A percentile compares a stretch with the other conserved stretches of the same genome.
Evolutionary conservation across 2,113 vertebrate genomes (phyloP).

Genomic region (Caranx ignobilis): DNA sequence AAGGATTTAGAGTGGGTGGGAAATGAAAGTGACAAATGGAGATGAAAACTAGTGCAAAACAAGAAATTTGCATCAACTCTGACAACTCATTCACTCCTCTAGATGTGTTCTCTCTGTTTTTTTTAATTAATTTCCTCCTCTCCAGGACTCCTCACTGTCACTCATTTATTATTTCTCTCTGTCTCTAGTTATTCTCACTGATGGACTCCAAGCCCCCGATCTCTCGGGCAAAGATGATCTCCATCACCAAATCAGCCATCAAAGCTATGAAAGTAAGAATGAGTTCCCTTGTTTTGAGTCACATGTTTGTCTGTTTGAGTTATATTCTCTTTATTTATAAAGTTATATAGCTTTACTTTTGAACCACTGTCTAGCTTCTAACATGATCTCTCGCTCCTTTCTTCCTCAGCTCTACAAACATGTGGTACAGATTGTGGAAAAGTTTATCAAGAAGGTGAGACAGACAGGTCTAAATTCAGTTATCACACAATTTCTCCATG

Average conservation of each 20-base stretch:
- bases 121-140: not conserved
- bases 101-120: not conserved
- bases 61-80: not conserved
- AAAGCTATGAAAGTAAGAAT: slow-evolving; percentile 98
- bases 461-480: not conserved
- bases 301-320: not conserved
- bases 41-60: not conserved
- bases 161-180: slow-evolving; percentile 2
- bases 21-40: not conserved
- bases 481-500: not conserved
- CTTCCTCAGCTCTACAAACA: slow-evolving; percentile 95
- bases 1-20: not conserved
- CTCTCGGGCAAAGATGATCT: slow-evolving; percentile 99
- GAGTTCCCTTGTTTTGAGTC: not conserved
- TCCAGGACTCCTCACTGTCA: not conserved
- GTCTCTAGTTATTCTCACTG: slow-evolving; percentile 92
- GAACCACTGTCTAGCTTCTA: not conserved
- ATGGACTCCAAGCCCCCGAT: slow-evolving; percentile 99
- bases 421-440: slow-evolving; percentile 99
- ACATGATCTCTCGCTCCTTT: slow-evolving; percentile 8
- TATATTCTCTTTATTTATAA: not conserved
- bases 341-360: not conserved
- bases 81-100: not conserved
- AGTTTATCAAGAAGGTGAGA: slow-evolving; percentile 98
- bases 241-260: slow-evolving; percentile 99